Evolutionary conservation across 2,113 vertebrate species (phyloP), one percentile per base, ranked within the genome.

Genomic region (Tretioscincus oriximinensis): DNA sequence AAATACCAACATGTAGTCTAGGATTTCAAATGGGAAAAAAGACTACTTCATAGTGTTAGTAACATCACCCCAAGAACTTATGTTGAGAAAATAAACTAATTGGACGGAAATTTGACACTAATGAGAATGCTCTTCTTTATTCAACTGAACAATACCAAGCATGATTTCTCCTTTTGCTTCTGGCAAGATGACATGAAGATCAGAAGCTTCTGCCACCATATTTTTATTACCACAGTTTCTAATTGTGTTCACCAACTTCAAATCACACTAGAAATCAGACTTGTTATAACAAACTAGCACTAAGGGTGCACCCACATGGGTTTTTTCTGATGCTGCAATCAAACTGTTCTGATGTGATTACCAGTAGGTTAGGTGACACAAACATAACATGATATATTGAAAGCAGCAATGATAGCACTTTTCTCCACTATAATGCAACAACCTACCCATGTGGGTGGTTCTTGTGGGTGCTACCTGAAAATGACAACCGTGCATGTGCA

Each of bases 11-110:
- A 18, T 31, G 22, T 74, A 29, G 14, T 18, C 51, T 18, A 28
- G 31, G 41, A 22, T 8, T 61, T 64, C 80, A 87, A 70, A 79
- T 49, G 16, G 49, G 1, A 68, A 24, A 31, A 58, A 58, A 58
- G 12, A 84, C 84, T 80, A 73, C 71, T 24, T 77, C 83, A 75
- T 79, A 84, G 77, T 80, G 47, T 49, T 47, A 73, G 58, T 58
- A 58, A 58, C 54, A 58, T 58, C 16, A 58, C 18, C 54, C 18
- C 31, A 71, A 1, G 8, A 61, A 87, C 82, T 51, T 83, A 3
- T 82, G 9, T 26, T 68, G 29, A 54, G 0, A 1, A n/a, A 16
- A 58, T 5, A 58, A 58, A 58, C 1, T 18, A 12, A 58, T 18
- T 18, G 14, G 54, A 58, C 2, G 16, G 18, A 58, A 58, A 18